Conservation (phyloP, 2,888 invertebrate genomes). For the Xanthorhoe spadicearia region DNA sequence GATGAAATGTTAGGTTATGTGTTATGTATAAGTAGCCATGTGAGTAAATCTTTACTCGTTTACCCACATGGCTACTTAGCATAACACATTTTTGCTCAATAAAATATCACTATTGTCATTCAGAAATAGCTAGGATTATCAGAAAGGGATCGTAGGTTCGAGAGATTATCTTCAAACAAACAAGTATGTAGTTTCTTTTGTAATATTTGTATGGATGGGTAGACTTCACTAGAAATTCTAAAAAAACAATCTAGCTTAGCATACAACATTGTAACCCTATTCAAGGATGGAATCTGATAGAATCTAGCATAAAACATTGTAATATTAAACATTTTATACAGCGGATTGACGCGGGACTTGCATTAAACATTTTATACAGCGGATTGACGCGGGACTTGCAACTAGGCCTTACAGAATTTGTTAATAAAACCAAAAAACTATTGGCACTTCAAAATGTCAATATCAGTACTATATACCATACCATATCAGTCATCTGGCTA, state of each 20-base stretch:
- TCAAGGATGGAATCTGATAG: background rate
- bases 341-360: background rate
- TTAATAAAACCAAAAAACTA: too few species aligned
- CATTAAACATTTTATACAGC: too few species aligned
- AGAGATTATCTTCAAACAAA: background rate
- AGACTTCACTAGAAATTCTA: background rate
- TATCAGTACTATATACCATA: too few species aligned
- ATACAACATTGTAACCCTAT: background rate
- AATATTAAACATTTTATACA: background rate
- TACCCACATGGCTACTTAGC: background rate
- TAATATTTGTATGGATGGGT: background rate
- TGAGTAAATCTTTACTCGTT: too few species aligned
- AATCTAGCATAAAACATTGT: background rate
- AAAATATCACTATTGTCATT: background rate
- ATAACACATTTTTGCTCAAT: background rate
- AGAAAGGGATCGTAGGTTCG: too few species aligned
- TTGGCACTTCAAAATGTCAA: too few species aligned
- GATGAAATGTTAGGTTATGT: too few species aligned
- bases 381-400: too few species aligned
- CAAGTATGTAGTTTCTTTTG: background rate
- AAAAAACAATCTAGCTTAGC: background rate
- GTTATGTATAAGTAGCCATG: too few species aligned
- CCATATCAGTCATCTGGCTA: too few species aligned
- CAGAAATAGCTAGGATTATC: background rate
- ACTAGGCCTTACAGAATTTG: too few species aligned